These are phyloP conservation scores for Balaenoptera acutorostrata DNA, from an alignment of 2,113 vertebrate species.

Conservation along the genomic window DNA sequence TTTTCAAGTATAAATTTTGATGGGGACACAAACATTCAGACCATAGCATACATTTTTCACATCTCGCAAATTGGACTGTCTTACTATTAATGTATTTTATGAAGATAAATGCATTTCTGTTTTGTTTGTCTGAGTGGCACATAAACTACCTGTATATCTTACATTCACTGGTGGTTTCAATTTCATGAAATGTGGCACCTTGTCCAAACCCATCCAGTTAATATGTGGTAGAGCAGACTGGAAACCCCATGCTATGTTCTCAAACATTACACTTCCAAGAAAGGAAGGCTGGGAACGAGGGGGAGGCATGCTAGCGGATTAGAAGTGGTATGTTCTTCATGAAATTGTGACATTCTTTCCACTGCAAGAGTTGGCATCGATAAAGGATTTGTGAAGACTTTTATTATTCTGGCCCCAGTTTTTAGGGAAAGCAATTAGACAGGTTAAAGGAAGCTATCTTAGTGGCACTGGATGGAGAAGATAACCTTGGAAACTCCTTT, in stretches of 20 bases:
- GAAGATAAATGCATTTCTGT: neutral
- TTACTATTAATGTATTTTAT: neutral
- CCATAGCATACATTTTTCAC: neutral
- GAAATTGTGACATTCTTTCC: neutral
- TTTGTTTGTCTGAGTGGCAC: slow-evolving; percentile 31
- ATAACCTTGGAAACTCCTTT: slow-evolving; percentile 6
- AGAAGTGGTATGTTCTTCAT: neutral
- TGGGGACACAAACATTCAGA: neutral
- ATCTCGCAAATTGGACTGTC: neutral
- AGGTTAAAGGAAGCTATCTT: neutral
- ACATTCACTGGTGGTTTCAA: neutral
- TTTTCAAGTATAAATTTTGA: neutral
- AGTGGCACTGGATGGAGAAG: neutral
- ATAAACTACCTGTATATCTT: neutral
- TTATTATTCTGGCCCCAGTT: neutral
- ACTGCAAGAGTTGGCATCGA: neutral
- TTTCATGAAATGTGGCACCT: neutral
- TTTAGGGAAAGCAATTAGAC: neutral
- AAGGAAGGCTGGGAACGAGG: neutral
- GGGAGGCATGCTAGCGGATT: neutral
- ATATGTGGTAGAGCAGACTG: neutral
- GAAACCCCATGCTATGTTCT: neutral
- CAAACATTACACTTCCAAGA: neutral
- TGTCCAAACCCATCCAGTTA: neutral
- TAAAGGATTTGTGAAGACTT: neutral